These are phyloP conservation scores for Tigriopus japonicus DNA, from an alignment of 1,140 invertebrate species.

Conservation along the genomic window DNA sequence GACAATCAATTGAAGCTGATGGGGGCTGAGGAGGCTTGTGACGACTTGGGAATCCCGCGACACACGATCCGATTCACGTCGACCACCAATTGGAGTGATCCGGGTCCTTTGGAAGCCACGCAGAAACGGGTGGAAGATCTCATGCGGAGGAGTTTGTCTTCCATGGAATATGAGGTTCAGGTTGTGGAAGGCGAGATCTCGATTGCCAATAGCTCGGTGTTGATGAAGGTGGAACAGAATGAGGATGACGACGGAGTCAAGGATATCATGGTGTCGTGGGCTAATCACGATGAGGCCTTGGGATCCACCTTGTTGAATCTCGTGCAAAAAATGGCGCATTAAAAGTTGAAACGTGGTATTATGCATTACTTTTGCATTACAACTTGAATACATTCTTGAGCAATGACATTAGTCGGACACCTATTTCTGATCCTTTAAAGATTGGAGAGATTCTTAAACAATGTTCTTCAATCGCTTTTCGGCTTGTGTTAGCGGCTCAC, in stretches of 20 bases:
- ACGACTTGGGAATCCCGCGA: conserved; percentile 67
- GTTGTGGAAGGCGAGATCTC: conserved; percentile 2
- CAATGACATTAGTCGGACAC: too few relatives aligned
- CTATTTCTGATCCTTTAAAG: too few relatives aligned
- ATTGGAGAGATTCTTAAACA: too few relatives aligned
- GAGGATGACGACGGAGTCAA: conserved; percentile 54
- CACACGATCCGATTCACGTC: conserved; percentile 68
- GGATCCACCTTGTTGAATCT: conserved; percentile 56
- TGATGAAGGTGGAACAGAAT: neutral
- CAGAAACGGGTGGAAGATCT: conserved; percentile 18
- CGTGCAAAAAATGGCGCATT: conserved; percentile 16
- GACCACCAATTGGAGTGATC: conserved; percentile 60
- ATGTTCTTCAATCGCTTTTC: too few relatives aligned
- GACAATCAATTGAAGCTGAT: conserved; percentile 66
- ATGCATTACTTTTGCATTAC: too few relatives aligned
- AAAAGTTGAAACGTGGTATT: too few relatives aligned
- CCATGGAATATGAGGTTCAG: conserved; percentile 5
- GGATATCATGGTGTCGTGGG: conserved; percentile 83
- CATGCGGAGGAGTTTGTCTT: neutral
- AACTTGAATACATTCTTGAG: conserved; percentile 4
- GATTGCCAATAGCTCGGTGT: neutral
- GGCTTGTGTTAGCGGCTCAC: too few relatives aligned
- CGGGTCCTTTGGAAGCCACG: conserved; percentile 48
- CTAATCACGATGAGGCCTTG: conserved; percentile 79
- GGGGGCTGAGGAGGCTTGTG: conserved; percentile 69